Evolutionary conservation across 2,797 vertebrate species (phyloP), one percentile per base, ranked within the genome.

Genomic region (Anguilla pacifica): DNA sequence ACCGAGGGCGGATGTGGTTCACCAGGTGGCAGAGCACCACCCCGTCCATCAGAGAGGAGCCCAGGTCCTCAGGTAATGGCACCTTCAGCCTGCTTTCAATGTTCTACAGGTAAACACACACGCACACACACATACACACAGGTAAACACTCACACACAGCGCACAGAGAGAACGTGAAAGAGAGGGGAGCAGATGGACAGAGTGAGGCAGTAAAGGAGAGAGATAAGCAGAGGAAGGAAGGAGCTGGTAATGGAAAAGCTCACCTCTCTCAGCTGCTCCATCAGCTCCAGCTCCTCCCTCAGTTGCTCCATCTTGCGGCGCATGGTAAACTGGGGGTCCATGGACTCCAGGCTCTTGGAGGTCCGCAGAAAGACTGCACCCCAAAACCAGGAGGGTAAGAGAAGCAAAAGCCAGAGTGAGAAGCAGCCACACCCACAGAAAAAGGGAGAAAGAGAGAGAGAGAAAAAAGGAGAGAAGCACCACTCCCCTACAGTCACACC

Each of bases 271-370:
- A 97, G 95, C 72, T 95, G 95, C 49, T 96, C 96, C 91, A 96
- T 92, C 86, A 96, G 93, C n/a, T 96, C 98, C 94, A 97, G 96
- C 70, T 99, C 98, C 93, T 99, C 98, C 91, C 97, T 94, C 92
- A 98, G 95, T 94, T 99, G 98, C 88, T 99, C 98, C 98, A 99
- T 99, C 94, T 97, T 99, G 86, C 98, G 96, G 88, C 98, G 96
- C 92, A 99, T 98, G 84, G 98, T 99, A 94, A 99, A 99, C 89
- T 99, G 98, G 83, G 98, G 98, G 90, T 99, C 98, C 91, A 97
- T 94, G 0, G 97, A 96, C 92, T 99, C 98, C 94, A 98, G 94
- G 92, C 97, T 97, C 94, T 97, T 98, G 91, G 97, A 97, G 86
- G 97, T 97, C 88, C 97, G 96, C 90, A 98, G 94, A 94, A 98